Conservation (phyloP, 1,140 invertebrate genomes). For the Drosophila tristis region DNA sequence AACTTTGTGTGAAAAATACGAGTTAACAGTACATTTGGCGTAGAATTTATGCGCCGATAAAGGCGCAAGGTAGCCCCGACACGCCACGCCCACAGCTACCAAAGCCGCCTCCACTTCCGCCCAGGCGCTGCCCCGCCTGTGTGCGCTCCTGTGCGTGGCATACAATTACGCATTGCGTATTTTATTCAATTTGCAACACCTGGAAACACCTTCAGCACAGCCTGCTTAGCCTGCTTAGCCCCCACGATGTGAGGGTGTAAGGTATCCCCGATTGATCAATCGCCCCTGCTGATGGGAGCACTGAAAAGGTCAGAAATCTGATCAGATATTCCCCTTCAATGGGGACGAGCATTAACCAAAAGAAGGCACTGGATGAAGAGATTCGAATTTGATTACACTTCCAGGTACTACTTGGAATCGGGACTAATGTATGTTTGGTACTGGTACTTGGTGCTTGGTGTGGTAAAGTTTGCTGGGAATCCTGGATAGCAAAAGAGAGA, state of each 20-base stretch:
- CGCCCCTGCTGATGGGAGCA: not conserved
- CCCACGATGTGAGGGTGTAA: not conserved
- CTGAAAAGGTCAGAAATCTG: constrained; percentile 1
- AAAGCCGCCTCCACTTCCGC: not conserved
- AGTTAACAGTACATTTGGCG: constrained; percentile 78
- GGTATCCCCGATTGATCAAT: constrained; percentile 1
- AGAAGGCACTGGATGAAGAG: constrained; percentile 3
- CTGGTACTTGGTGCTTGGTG: constrained; percentile 10
- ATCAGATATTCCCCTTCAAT: constrained; percentile 1
- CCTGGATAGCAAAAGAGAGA: too few relatives aligned
- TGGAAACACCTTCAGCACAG: constrained; percentile 20
- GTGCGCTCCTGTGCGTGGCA: constrained; percentile 21
- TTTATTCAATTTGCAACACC: constrained; percentile 68
- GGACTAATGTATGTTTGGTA: too few relatives aligned
- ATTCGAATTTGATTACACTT: too few relatives aligned
- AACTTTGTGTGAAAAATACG: constrained; percentile 70
- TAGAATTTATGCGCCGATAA: constrained; percentile 74
- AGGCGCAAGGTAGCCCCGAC: constrained; percentile 6
- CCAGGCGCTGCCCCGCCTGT: too few relatives aligned
- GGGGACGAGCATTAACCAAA: constrained; percentile 15
- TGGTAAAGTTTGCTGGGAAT: too few relatives aligned
- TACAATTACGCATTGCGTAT: constrained; percentile 50
- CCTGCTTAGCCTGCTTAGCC: constrained; percentile 1
- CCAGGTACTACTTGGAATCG: too few relatives aligned
- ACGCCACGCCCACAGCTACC: constrained; percentile 7